Evolutionary conservation across 1,140 invertebrate genomes (phyloP).

Genomic region (Arion vulgaris): DNA sequence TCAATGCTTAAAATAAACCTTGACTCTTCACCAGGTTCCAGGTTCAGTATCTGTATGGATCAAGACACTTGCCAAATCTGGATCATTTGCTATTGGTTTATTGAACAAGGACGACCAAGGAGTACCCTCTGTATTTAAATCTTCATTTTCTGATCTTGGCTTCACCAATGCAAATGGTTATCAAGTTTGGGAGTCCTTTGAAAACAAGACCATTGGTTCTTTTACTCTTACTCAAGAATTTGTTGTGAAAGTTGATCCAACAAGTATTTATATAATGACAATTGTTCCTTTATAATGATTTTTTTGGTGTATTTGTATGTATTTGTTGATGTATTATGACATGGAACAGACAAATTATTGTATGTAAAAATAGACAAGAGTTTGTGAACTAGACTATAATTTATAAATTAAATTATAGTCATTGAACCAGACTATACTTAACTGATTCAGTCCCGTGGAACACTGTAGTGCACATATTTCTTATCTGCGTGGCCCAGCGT

Average conservation of each 20-base stretch:
- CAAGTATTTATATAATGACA: constrained; percentile 75
- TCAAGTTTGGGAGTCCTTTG: constrained; percentile 80
- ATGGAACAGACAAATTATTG: too few species aligned
- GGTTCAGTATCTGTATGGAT: constrained; percentile 55
- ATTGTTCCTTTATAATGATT: background rate
- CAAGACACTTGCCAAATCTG: constrained; percentile 50
- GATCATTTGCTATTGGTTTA: constrained; percentile 56
- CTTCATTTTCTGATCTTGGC: constrained; percentile 83
- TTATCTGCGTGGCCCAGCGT: too few species aligned
- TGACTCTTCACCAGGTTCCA: constrained; percentile 31
- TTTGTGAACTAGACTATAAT: too few species aligned
- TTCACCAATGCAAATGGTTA: constrained; percentile 85
- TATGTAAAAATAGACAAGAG: too few species aligned
- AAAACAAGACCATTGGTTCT: constrained; percentile 76
- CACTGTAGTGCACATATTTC: too few species aligned
- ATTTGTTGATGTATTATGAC: too few species aligned
- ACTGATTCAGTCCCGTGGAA: too few species aligned
- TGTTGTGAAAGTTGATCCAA: constrained; percentile 94
- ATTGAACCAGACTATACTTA: too few species aligned
- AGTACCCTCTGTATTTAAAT: constrained; percentile 35
- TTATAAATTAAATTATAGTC: too few species aligned
- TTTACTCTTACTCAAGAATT: constrained; percentile 88
- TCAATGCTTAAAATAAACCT: too few species aligned
- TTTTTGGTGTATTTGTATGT: too few species aligned
- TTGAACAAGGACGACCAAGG: constrained; percentile 55